Conservation (phyloP, 2,888 invertebrate species). For the Macaria notata region DNA sequence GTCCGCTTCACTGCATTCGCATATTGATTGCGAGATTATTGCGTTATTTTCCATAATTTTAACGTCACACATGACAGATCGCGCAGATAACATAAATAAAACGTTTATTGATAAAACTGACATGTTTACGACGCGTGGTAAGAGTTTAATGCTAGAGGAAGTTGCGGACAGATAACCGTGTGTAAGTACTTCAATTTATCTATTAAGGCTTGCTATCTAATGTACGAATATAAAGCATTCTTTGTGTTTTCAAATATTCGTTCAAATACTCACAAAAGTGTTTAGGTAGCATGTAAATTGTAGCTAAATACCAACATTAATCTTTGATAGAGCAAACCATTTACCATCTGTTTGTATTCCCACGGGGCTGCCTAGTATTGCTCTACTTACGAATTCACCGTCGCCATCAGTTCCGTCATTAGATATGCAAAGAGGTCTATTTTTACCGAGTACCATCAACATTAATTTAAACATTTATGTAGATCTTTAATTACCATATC, state of each 20-base stretch:
- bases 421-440: constrained; percentile 35
- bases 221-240: too few species aligned
- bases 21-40: constrained; percentile 59
- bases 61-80: constrained; percentile 28
- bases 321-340: too few species aligned
- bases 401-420: constrained; percentile 32
- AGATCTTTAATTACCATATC: constrained; percentile 21
- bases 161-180: constrained; percentile 1
- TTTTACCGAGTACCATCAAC: constrained; percentile 22
- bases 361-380: constrained; percentile 41
- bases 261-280: too few species aligned
- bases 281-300: too few species aligned
- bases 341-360: constrained; percentile 48
- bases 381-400: constrained; percentile 33
- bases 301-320: too few species aligned
- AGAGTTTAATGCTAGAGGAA: constrained; percentile 3
- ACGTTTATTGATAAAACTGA: constrained; percentile 8
- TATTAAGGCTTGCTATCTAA: background rate
- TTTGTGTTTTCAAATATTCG: too few species aligned
- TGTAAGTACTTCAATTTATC: constrained; percentile 1
- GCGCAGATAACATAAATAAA: constrained; percentile 8
- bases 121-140: constrained; percentile 6
- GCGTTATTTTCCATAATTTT: constrained; percentile 47
- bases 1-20: constrained; percentile 53
- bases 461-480: constrained; percentile 19